Evolutionary conservation across 2,797 vertebrate genomes (phyloP).

Genomic region (Pseudochirops cupreus): DNA sequence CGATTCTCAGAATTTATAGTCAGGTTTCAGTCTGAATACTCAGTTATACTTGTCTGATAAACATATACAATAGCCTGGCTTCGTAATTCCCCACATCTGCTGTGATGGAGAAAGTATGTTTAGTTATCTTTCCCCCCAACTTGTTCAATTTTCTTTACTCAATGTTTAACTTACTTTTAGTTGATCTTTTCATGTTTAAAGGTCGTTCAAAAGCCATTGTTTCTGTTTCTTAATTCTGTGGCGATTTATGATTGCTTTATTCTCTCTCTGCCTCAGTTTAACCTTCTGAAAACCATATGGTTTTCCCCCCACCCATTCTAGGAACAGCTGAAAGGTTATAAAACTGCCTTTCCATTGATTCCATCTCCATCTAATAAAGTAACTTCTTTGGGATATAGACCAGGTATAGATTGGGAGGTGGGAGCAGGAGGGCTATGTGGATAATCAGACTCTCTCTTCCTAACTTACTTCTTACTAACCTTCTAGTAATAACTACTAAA

Average conservation of each 20-base stretch:
- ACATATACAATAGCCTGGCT: background rate
- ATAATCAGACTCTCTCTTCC: too few relatives aligned
- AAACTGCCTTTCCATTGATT: too few relatives aligned
- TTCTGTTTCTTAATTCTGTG: slow-evolving; percentile 3
- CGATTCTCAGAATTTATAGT: background rate
- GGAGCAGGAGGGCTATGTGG: too few relatives aligned
- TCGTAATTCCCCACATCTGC: background rate
- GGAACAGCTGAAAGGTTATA: too few relatives aligned
- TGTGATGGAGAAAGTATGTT: background rate
- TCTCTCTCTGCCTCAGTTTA: slow-evolving; percentile 19
- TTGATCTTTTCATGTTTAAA: background rate
- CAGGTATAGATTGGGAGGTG: too few relatives aligned
- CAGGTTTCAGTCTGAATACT: background rate
- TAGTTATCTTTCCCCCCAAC: background rate
- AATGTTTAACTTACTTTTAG: background rate
- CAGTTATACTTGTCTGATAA: background rate
- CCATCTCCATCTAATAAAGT: too few relatives aligned
- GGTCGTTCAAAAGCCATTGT: background rate
- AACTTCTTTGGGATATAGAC: too few relatives aligned
- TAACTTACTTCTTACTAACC: too few relatives aligned
- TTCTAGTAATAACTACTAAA: background rate
- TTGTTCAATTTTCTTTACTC: background rate
- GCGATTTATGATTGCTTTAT: slow-evolving; percentile 12
- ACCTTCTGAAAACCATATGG: background rate
- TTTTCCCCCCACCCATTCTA: too few relatives aligned